Evolutionary conservation across 2,797 vertebrate species (phyloP), one percentile per base, ranked within the genome.

Genomic region (Sitta carolinensis): DNA sequence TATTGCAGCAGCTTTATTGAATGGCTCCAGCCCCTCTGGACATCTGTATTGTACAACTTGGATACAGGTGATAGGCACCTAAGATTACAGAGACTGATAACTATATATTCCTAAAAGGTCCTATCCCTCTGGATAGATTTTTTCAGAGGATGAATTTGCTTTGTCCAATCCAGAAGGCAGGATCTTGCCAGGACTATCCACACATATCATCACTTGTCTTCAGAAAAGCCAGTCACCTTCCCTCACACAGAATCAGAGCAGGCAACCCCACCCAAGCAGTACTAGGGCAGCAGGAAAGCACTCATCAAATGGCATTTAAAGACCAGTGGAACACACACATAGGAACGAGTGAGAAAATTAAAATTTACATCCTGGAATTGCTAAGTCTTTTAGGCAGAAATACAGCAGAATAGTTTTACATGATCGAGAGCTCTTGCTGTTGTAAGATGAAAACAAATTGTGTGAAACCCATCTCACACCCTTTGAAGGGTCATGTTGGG

Each of bases 21-120:
- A 93, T 18, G 70, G 25, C 50, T 93, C 45, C 8, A 3, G 63
- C 63, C 80, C 21, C 54, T 85, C 92, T 90, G 91, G 85, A 90
- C 91, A 96, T 96, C 93, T 88, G 45, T 96, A 94, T 94, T 57
- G 85, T 62, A 77, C 94, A 32, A 16, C 80, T 58, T 77, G 94
- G 89, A 63, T 51, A 54, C 89, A 94, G 87, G 94, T 94, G 94
- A 96, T 94, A 82, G 95, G 90, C 95, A 97, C 94, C 95, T 61
- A 63, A 96, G 95, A 96, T 96, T 64, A 93, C 59, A 80, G 77
- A 77, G 30, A 77, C 77, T 69, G 95, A 96, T 96, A 96, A 84
- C 89, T 88, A 4, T 63, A 88, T 76, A 51, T 61, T 79, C 91
- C 80, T 95, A 89, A 95, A 79, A 80, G 32, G 66, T 59, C 73